Conservation (phyloP, 35 echinoderm and acorn worm species). For the Apostichopus japonicus region DNA sequence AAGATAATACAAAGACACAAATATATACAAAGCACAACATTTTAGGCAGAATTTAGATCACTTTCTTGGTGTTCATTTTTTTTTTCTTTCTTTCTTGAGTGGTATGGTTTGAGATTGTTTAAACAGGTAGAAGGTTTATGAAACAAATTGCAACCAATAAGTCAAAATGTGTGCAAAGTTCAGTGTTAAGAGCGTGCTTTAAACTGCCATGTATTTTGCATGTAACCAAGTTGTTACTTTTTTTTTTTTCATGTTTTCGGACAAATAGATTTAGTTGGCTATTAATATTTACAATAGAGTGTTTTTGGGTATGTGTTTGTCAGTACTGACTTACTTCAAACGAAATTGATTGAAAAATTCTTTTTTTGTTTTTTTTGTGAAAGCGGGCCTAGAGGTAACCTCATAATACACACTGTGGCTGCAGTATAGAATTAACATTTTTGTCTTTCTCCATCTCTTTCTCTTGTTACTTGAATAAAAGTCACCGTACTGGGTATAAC, state of each 20-base stretch:
- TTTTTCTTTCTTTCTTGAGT: not conserved
- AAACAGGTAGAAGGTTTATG: not conserved
- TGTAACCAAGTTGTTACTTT: conserved; percentile 56
- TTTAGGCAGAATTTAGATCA: not conserved
- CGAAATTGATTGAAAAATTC: not conserved
- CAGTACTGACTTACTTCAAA: conserved; percentile 61
- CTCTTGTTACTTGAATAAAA: too few relatives aligned
- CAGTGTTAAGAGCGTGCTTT: conserved; percentile 27
- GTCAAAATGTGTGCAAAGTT: conserved; percentile 52
- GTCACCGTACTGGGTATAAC: too few relatives aligned
- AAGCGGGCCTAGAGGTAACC: conserved; percentile 62
- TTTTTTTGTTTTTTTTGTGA: conserved; percentile 36
- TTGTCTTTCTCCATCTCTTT: not conserved
- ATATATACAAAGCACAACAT: conserved; percentile 12
- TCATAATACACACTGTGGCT: conserved; percentile 67
- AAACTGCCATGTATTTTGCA: conserved; percentile 60
- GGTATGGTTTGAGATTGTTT: not conserved
- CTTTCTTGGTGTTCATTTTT: not conserved
- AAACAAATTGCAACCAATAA: not conserved
- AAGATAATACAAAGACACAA: not conserved
- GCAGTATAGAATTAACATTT: conserved; percentile 59
- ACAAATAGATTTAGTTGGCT: conserved; percentile 63
- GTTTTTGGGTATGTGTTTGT: conserved; percentile 67
- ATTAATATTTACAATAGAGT: conserved; percentile 57
- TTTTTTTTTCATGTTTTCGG: conserved; percentile 28